Base-by-base conservation (phyloP, 1,140 invertebrate genomes). In the Drosophila neocordata region DNA sequence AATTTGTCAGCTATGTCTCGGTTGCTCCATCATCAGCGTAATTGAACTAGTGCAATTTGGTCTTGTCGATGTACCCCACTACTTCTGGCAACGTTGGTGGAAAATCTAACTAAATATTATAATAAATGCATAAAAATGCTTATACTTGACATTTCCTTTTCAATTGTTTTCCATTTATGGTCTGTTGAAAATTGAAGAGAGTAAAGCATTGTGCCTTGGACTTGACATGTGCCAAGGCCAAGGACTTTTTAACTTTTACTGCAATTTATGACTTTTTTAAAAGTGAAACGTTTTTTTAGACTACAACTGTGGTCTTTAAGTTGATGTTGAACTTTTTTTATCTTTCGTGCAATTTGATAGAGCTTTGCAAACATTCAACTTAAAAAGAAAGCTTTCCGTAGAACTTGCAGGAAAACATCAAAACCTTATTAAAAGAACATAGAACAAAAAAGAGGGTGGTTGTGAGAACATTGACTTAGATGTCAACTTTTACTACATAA, bases 1-100 rank as follows among this genome's bases (percentile, higher is more conserved):
- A 6, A 95, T 96, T 66, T 95, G 95, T 8, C 95, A 95, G 3
- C 92, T 96, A 1, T 96, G 96, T 80, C 79, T 96, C 1, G 95
- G 95, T 0, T 96, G 95, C 85, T 95, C 95, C 12, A 89, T 96
- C 9, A 90, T 96, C 0, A 95, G 94, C 0, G 94, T 94, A 1
- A 93, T 95, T 1, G 95, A 96, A 90, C 81, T 96, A 8, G 73
- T 95, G 4, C 95, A 95, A 91, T 96, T 95, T 87, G 94, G 94
- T 74, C 94, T 94, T 4, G 79, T 94, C n/a, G 76, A 81, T 37
- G 38, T 90, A 6, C 85, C 84, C 0, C 60, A 64, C 24, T 77
- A 83, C 11, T 72, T 41, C n/a, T 82, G 76, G 67, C 48, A 22
- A 11, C 41, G 57, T 9, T 34, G 20, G 31, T 8, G 31, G 20